These are phyloP conservation scores for Aplysina aerophoba DNA, from an alignment of 37 sponge, comb jelly and placozoan species.

Conservation along the genomic window DNA sequence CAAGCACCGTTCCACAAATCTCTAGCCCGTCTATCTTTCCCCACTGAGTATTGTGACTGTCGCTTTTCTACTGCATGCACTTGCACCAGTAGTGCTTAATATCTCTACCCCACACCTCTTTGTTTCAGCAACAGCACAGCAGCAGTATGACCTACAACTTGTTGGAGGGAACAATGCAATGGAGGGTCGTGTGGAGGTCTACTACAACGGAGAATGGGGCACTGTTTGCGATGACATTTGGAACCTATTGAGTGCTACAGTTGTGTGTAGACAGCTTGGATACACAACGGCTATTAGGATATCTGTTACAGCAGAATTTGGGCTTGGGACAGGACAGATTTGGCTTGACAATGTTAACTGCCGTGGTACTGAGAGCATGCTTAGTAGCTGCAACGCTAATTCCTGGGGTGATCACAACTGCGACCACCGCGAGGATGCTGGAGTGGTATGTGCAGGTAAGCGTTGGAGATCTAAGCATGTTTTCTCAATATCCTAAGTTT, in stretches of 20 bases:
- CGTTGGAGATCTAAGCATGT: too few species aligned
- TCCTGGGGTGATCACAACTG: conserved; percentile 38
- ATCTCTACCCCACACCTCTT: too few species aligned
- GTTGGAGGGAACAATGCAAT: too few species aligned
- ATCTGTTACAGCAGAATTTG: neutral
- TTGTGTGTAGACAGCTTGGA: conserved; percentile 41
- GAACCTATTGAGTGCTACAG: conserved; percentile 1
- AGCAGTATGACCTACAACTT: too few species aligned
- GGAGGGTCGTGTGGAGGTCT: neutral
- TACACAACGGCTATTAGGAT: neutral
- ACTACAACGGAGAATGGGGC: neutral
- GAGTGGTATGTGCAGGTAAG: neutral
- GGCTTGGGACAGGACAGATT: conserved; percentile 43
- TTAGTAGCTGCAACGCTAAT: conserved; percentile 22
- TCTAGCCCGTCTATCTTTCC: too few species aligned
- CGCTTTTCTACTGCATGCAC: too few species aligned
- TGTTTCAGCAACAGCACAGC: too few species aligned
- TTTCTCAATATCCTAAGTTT: too few species aligned
- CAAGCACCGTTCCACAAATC: too few species aligned
- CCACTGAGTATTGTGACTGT: too few species aligned
- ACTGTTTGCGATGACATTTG: conserved; percentile 6
- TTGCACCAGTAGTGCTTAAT: too few species aligned
- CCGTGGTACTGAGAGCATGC: conserved; percentile 24
- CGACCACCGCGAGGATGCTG: conserved; percentile 48
- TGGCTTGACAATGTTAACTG: conserved; percentile 41